Conservation (phyloP, 2,888 invertebrate genomes). For the Seladonia tumulorum region DNA sequence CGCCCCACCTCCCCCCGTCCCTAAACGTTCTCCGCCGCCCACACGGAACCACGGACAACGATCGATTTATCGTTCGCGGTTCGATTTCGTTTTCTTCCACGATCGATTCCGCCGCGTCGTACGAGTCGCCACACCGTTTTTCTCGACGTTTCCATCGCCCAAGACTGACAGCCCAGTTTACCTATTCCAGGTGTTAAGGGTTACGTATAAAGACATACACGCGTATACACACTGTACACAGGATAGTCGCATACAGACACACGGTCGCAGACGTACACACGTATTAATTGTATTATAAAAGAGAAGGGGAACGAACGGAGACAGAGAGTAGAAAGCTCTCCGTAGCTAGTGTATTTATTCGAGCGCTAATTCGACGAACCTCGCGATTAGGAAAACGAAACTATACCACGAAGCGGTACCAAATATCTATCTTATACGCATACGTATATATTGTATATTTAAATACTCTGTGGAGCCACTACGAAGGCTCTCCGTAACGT, state of each 20-base stretch:
- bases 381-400: constrained; percentile 54
- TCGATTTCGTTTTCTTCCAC: constrained; percentile 47
- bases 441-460: constrained; percentile 32
- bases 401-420: constrained; percentile 48
- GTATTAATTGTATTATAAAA: constrained; percentile 19
- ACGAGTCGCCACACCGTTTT: constrained; percentile 45
- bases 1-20: neutral
- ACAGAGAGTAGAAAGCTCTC: constrained; percentile 3
- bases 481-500: constrained; percentile 9
- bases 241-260: neutral
- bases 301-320: neutral
- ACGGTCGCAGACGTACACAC: neutral
- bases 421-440: constrained; percentile 51
- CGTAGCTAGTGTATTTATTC: constrained; percentile 29
- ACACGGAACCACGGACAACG: constrained; percentile 1
- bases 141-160: constrained; percentile 68
- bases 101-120: constrained; percentile 41
- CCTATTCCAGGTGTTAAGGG: constrained; percentile 53
- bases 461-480: constrained; percentile 48
- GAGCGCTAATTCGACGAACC: constrained; percentile 49
- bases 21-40: no score
- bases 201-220: constrained; percentile 6
- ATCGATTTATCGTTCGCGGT: constrained; percentile 25
- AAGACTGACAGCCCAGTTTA: constrained; percentile 75
- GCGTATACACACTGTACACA: neutral